These are phyloP conservation scores for Littorina saxatilis DNA, from an alignment of 1,140 invertebrate species.

Conservation along the genomic window DNA sequence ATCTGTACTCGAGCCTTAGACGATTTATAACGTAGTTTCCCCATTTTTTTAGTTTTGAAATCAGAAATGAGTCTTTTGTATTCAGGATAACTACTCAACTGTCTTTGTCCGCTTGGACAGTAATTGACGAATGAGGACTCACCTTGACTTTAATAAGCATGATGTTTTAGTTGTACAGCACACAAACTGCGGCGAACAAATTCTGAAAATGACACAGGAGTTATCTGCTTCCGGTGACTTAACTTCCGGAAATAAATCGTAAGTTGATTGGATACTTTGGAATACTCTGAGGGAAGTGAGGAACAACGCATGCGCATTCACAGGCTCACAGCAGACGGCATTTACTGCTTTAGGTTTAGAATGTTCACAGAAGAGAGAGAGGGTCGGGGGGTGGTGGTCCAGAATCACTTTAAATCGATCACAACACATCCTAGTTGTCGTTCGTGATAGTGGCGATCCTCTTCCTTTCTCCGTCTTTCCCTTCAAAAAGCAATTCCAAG, in stretches of 20 bases:
- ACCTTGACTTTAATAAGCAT: constrained; percentile 50
- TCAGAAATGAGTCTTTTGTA: background rate
- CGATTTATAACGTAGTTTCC: background rate
- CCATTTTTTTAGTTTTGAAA: background rate
- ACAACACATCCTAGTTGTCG: background rate
- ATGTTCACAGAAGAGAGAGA: background rate
- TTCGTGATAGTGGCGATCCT: too few relatives aligned
- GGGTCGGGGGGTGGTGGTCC: background rate
- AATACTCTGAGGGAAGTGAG: background rate
- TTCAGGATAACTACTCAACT: background rate
- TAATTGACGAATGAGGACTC: background rate
- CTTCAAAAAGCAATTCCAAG: too few relatives aligned
- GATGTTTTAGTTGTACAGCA: background rate
- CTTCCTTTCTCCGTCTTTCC: background rate
- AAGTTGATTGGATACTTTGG: background rate
- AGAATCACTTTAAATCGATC: background rate
- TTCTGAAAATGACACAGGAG: background rate
- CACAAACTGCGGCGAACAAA: background rate
- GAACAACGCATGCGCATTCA: too few relatives aligned
- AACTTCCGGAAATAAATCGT: background rate
- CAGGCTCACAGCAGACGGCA: background rate
- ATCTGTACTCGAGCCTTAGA: background rate
- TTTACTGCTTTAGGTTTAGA: background rate
- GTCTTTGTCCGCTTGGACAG: background rate
- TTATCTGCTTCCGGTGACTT: background rate